Base-by-base conservation (phyloP, 2,888 invertebrate genomes). In the Erynnis tages region DNA sequence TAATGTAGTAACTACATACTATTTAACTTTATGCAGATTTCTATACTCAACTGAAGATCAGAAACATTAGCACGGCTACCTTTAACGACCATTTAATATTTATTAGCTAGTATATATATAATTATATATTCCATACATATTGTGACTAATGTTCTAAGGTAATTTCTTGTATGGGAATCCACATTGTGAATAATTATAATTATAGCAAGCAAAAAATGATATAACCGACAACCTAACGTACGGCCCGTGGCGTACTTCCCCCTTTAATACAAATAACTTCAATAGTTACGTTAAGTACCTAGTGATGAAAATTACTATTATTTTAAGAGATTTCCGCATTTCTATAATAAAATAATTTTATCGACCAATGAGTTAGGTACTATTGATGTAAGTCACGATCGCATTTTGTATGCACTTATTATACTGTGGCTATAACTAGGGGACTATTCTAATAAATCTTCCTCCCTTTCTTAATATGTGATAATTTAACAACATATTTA, bases 141-240 rank as follows among this genome's bases (percentile, higher is more conserved):
- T 41, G 41, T 41, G 41, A 34, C 49, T 49, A 49, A 49, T 41
- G 49, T 49, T 30, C 25, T 49, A 43, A 50, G 50, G 43, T 50
- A 50, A 50, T 50, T 50, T 50, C 43, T 43, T 43, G 49, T 41
- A 41, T 50, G 41, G 49, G 49, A 50, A 50, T 50, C 40, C 41
- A 50, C 41, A 43, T 35, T 34, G 34, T 43, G 43, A 43, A 50
- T 50, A 50, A 50, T 50, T 50, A 50, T 50, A 50, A 50, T 50
- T 50, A 50, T 25, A 19, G 35, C 27, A 14, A 17, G 43, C 35
- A 50, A 50, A 50, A 50, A 50, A 27, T 43, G 17, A 25, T 21
- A 27, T 25, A 43, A 35, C 50, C 21, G 35, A 13, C 35, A 29
- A 35, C 19, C 14, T 25, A 35, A 50, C 49, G 35, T 19, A 43